Conservation (phyloP, 2,888 invertebrate genomes). For the Sinopyrophorus schimmeli region DNA sequence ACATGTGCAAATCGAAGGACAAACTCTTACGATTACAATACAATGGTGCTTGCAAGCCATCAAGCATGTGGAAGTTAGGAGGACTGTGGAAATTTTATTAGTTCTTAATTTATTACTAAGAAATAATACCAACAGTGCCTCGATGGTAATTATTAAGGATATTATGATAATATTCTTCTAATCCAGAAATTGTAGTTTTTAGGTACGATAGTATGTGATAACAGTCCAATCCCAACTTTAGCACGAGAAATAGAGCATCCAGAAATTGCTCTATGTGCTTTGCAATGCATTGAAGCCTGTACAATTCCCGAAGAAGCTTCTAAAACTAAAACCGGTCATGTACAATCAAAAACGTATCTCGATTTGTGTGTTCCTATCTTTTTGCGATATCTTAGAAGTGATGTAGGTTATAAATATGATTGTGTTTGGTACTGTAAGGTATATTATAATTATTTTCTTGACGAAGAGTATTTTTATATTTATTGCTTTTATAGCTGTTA, state of each 20-base stretch:
- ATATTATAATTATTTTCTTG: constrained; percentile 11
- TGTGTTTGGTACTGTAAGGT: constrained; percentile 60
- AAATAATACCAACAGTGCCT: constrained; percentile 6
- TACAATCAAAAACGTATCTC: constrained; percentile 33
- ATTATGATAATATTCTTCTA: constrained; percentile 1
- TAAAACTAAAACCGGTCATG: constrained; percentile 24
- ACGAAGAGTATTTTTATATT: background rate
- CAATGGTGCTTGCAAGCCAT: constrained; percentile 52
- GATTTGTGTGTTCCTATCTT: constrained; percentile 54
- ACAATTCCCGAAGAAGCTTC: constrained; percentile 32
- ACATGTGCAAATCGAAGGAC: constrained; percentile 55
- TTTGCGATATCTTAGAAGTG: constrained; percentile 54
- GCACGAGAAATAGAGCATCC: constrained; percentile 16
- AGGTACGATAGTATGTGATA: constrained; percentile 32
- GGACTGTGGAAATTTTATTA: constrained; percentile 47
- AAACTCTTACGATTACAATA: constrained; percentile 46
- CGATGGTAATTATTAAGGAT: constrained; percentile 3
- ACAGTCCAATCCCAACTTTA: constrained; percentile 31
- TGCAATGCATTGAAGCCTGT: constrained; percentile 50
- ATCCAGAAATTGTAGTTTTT: constrained; percentile 39
- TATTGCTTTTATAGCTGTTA: constrained; percentile 54
- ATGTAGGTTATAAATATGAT: constrained; percentile 52
- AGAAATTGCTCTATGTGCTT: constrained; percentile 40
- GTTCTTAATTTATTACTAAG: constrained; percentile 51
- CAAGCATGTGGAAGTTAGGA: constrained; percentile 32